Conservation (phyloP, 2,113 vertebrate genomes). For the Zapornia atra region DNA sequence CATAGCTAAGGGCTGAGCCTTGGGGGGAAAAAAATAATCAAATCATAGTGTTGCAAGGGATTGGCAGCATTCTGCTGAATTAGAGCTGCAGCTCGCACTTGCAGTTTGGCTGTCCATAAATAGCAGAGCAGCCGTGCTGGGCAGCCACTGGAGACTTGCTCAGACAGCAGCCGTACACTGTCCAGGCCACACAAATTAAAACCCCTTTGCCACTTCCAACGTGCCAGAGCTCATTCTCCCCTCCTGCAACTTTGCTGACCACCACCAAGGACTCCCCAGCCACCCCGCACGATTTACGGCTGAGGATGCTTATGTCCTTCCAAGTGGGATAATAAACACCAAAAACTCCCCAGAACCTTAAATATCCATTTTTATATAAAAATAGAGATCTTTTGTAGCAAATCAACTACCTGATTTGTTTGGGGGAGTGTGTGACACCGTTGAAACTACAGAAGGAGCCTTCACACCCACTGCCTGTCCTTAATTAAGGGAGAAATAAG, state of each 20-base stretch:
- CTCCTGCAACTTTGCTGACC: not conserved
- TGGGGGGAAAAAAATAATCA: not conserved
- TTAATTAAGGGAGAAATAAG: not conserved
- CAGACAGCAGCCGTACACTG: not conserved
- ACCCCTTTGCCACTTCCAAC: not conserved
- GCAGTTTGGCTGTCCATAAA: not conserved
- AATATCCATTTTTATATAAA: not conserved
- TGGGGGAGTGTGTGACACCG: not conserved
- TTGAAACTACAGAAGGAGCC: not conserved
- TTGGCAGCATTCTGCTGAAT: not conserved
- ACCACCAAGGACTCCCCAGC: not conserved
- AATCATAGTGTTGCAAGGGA: not conserved
- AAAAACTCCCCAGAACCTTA: fast-evolving
- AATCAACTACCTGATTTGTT: not conserved
- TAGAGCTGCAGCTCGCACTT: not conserved
- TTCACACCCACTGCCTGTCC: not conserved
- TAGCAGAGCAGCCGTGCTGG: not conserved
- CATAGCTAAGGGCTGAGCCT: not conserved
- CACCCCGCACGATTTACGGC: fast-evolving
- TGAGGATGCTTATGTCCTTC: not conserved
- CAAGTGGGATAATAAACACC: not conserved
- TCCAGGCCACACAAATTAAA: not conserved
- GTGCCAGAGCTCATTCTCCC: not conserved
- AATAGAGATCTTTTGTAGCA: not conserved
- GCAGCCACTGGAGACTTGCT: not conserved